Percentiles rank a stretch among this genome's conserved stretches.
Conservation (phyloP, 2,888 invertebrate genomes). For the Cactoblastis cactorum region DNA sequence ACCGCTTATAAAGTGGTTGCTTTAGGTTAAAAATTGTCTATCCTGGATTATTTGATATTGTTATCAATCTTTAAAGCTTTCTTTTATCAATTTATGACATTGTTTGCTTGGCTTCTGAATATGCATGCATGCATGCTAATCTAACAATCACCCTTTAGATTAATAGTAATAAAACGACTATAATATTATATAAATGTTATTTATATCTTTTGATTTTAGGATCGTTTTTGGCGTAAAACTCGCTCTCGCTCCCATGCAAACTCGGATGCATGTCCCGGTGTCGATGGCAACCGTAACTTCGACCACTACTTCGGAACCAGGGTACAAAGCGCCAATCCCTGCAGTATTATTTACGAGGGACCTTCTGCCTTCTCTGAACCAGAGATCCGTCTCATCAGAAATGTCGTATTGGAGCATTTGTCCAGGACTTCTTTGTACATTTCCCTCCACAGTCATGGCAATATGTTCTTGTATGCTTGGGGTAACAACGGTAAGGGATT, state of each 20-base stretch:
- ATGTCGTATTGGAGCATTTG: constrained; percentile 71
- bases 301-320: constrained; percentile 83
- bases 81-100: neutral
- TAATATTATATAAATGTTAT: neutral
- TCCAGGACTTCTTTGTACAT: constrained; percentile 81
- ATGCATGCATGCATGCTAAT: neutral
- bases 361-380: constrained; percentile 82
- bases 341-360: constrained; percentile 83
- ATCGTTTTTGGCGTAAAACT: constrained; percentile 86
- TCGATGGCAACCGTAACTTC: constrained; percentile 89
- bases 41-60: neutral
- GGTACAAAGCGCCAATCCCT: constrained; percentile 70
- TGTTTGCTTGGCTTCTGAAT: constrained; percentile 9
- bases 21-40: neutral
- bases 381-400: constrained; percentile 81
- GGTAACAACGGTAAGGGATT: constrained; percentile 75
- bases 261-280: constrained; percentile 80
- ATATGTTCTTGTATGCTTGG: constrained; percentile 85
- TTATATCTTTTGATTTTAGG: constrained; percentile 47
- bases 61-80: neutral
- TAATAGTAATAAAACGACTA: neutral
- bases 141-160: neutral
- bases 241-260: constrained; percentile 70
- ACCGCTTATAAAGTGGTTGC: neutral
- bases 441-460: constrained; percentile 87